These are phyloP conservation scores for Hypomecis atomaria DNA, from an alignment of 2,888 invertebrate species.

Conservation along the genomic window DNA sequence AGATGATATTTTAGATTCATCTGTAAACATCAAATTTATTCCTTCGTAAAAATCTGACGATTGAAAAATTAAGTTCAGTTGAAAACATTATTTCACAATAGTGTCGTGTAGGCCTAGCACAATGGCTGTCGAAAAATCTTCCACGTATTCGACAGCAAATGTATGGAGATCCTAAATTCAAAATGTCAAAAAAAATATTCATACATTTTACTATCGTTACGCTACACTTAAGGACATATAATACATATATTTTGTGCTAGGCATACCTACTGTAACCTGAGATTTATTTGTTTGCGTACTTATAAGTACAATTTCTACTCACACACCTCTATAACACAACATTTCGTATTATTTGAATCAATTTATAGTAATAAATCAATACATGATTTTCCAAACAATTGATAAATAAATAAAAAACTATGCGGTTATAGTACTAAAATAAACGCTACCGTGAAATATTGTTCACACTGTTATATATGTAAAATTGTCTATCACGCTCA, in stretches of 20 bases:
- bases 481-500: conserved; percentile 34
- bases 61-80: background rate
- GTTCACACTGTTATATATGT: conserved; percentile 12
- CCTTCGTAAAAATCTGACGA: background rate
- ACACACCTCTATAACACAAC: background rate
- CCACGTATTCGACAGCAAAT: too few relatives aligned
- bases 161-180: too few relatives aligned
- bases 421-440: background rate
- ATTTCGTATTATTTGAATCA: background rate
- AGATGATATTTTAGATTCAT: background rate
- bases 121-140: too few relatives aligned
- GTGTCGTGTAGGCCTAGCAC: background rate
- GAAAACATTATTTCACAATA: conserved; percentile 17
- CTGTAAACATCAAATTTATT: background rate
- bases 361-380: too few relatives aligned
- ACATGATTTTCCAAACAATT: too few relatives aligned
- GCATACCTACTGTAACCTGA: too few relatives aligned
- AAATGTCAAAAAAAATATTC: too few relatives aligned
- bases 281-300: too few relatives aligned
- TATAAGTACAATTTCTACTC: background rate
- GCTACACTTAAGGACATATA: too few relatives aligned
- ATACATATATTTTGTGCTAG: too few relatives aligned
- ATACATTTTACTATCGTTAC: too few relatives aligned
- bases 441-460: conserved; percentile 16
- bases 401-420: too few relatives aligned